Conservation (phyloP, 2,113 vertebrate species). For the Mobula birostris region DNA sequence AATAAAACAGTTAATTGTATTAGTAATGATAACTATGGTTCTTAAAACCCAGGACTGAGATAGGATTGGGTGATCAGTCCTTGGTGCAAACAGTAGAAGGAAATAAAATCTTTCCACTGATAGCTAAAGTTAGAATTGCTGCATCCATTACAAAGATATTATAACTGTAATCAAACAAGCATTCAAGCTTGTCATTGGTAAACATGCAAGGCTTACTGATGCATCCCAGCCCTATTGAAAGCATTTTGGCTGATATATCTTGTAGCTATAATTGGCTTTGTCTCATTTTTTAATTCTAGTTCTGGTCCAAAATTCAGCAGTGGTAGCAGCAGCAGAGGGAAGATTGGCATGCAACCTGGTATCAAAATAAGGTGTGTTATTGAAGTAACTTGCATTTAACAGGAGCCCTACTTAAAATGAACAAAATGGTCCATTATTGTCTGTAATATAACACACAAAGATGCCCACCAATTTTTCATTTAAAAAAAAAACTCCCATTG, state of each 20-base stretch:
- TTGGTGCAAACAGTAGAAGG: background rate
- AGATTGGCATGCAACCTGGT: constrained; percentile 82
- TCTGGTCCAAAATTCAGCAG: constrained; percentile 85
- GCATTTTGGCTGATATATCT: constrained; percentile 37
- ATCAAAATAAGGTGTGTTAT: constrained; percentile 81
- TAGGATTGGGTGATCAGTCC: background rate
- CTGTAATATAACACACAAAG: background rate
- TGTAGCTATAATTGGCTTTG: constrained; percentile 43
- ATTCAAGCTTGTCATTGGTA: background rate
- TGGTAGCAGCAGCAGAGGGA: constrained; percentile 72
- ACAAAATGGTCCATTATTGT: background rate
- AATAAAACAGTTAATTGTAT: background rate
- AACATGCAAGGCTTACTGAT: constrained; percentile 8
- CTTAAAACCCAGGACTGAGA: background rate
- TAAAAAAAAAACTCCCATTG: background rate
- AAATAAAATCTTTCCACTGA: background rate
- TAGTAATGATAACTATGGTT: background rate
- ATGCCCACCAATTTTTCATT: background rate
- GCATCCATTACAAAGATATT: background rate
- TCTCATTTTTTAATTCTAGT: constrained; percentile 65
- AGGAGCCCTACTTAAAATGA: constrained; percentile 22
- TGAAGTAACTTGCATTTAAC: constrained; percentile 45
- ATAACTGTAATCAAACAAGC: background rate
- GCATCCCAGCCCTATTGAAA: constrained; percentile 27
- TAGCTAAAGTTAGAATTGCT: background rate